Evolutionary conservation across 2,113 vertebrate species (phyloP).

Genomic region (Gobius niger): DNA sequence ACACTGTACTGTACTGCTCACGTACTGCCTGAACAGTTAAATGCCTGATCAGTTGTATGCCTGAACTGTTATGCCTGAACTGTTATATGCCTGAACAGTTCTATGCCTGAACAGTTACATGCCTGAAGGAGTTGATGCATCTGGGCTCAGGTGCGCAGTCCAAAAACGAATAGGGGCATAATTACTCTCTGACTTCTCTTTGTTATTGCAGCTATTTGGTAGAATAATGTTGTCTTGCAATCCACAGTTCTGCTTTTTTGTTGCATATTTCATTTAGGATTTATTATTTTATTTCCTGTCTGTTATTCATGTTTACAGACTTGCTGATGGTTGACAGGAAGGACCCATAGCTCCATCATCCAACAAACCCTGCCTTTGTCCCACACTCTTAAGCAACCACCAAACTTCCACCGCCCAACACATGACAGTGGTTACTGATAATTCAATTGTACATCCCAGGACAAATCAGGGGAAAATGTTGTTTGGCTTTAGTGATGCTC

Average conservation of each 20-base stretch:
- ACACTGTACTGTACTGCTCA: constrained; percentile 7
- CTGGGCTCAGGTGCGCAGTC: constrained; percentile 28
- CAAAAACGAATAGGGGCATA: background rate
- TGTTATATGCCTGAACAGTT: too few relatives aligned
- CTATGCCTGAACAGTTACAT: too few relatives aligned
- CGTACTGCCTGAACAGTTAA: too few relatives aligned
- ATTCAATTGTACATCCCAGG: constrained; percentile 58
- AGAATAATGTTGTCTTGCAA: too few relatives aligned
- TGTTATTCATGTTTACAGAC: constrained; percentile 50
- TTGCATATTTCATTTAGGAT: background rate
- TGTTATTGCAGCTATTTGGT: too few relatives aligned
- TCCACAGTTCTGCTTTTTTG: background rate
- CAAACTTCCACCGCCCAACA: constrained; percentile 46
- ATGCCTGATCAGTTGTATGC: too few relatives aligned
- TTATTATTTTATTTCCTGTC: background rate
- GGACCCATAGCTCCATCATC: constrained; percentile 20
- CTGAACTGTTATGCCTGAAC: too few relatives aligned
- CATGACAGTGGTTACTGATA: constrained; percentile 73
- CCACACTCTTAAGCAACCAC: constrained; percentile 48
- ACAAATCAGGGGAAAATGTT: constrained; percentile 41
- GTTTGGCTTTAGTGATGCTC: constrained; percentile 6
- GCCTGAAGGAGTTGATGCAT: background rate
- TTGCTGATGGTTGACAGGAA: constrained; percentile 42
- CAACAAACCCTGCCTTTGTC: constrained; percentile 69
- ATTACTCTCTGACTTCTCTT: background rate